Evolutionary conservation across 2,797 vertebrate genomes (phyloP), one percentile per base, ranked within the genome.

Genomic region (Hypotaenidia philippensis): DNA sequence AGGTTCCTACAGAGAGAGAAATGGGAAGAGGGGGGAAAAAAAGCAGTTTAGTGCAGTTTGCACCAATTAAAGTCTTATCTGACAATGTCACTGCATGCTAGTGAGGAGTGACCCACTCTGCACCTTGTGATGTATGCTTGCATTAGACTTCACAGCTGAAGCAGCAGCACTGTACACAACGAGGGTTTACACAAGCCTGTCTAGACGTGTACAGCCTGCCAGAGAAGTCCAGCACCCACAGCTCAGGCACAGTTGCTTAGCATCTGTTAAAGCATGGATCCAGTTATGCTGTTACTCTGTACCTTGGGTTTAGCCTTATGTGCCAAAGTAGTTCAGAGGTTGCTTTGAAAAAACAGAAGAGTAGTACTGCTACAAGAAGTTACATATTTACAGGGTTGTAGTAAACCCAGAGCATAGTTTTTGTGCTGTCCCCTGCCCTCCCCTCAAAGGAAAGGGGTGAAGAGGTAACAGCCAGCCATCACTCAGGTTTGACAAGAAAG

Each of bases 1-100:
- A 99, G 98, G 97, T 99, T 99, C 97, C 99, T 99, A 81, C 25
- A 71, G 32, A 88, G 36, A 45, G 1, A 89, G 17, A 63, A 32
- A 49, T 5, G 3, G 17, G 9, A 3, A 4, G 5, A 5, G 2
- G 26, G 4, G 5, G 4, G 19, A 44, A 41, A 3, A 27, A 10
- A 50, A 10, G 21, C 1, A 71, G 11, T 65, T 93, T 65, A 71
- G 19, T 74, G 81, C 47, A 81, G 55, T 80, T 72, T 63, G 50
- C 41, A 49, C 7, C 20, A 17, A 69, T 66, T n/a, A 2, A 70
- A 87, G 27, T 32, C 36, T 52, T 13, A 56, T 27, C 49, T 53
- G 19, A 83, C 15, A 47, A 4, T 20, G 76, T 60, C 14, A 87
- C 55, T 53, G 9, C 0, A 2, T 7, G 44, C 13, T 25, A 40